A percentile compares a stretch with the other conserved stretches of the same genome.
Evolutionary conservation across 2,113 vertebrate species (phyloP).

Genomic region (Otis tarda): DNA sequence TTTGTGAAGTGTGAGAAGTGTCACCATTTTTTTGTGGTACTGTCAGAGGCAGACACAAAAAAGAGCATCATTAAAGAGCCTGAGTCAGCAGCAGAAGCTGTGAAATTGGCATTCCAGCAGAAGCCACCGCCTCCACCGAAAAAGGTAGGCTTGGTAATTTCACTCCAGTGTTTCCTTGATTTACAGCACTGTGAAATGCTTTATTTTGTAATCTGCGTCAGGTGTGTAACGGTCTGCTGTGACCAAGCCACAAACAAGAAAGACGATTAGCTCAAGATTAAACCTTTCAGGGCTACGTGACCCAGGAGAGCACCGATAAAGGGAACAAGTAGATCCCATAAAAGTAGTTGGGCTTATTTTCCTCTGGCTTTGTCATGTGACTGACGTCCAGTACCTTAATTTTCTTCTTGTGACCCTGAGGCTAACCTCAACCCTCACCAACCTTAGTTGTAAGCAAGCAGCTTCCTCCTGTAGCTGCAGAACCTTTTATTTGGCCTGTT

Average conservation of each 20-base stretch:
- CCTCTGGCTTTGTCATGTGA: neutral
- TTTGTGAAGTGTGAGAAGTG: constrained; percentile 99
- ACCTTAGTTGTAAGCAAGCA: neutral
- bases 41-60: constrained; percentile 96
- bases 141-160: constrained; percentile 78
- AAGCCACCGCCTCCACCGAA: constrained; percentile 96
- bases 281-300: neutral
- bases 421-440: neutral
- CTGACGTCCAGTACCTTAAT: neutral
- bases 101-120: constrained; percentile 93
- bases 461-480: neutral
- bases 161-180: neutral
- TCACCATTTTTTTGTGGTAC: constrained; percentile 98
- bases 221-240: neutral
- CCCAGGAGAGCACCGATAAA: neutral
- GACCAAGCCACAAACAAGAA: neutral
- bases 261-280: constrained; percentile 12
- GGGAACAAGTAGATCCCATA: neutral
- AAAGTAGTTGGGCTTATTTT: neutral
- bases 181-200: neutral
- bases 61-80: constrained; percentile 94
- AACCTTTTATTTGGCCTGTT: neutral
- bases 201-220: neutral
- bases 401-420: neutral
- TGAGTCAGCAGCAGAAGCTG: constrained; percentile 91